phyloP scores from a whole-genome alignment of 2,113 vertebrate species.

The Typhlomys cinereus region DNA sequence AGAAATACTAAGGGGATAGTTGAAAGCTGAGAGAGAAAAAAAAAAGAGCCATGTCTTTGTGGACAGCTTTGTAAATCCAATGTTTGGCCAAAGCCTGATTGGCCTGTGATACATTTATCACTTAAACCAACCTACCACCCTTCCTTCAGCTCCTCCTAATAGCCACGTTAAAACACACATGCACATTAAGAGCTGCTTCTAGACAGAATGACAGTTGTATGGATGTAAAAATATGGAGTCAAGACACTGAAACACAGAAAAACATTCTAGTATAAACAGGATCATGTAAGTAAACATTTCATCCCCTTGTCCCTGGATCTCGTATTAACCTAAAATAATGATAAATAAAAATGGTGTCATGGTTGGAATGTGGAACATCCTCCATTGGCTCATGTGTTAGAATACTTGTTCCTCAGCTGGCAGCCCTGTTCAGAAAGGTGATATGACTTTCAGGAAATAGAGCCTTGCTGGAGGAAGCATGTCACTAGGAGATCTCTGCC shows the following conservation, averaged over 20 bases:
- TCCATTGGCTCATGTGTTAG: no score
- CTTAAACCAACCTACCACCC: background rate
- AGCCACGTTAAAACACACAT: background rate
- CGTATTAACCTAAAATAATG: no score
- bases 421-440: no score
- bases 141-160: background rate
- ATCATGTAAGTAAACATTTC: background rate
- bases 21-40: background rate
- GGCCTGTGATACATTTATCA: background rate
- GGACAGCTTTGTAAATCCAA: constrained; percentile 24
- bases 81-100: constrained; percentile 20
- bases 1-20: background rate
- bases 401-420: no score
- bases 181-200: background rate
- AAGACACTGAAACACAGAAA: background rate
- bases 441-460: no score
- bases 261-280: background rate
- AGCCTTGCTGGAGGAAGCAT: no score
- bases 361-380: no score
- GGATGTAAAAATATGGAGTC: background rate
- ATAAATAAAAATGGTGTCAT: no score
- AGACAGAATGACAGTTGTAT: background rate
- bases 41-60: background rate
- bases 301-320: background rate
- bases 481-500: no score